Conservation (phyloP, 2,888 invertebrate species). For the Panorpa germanica region DNA sequence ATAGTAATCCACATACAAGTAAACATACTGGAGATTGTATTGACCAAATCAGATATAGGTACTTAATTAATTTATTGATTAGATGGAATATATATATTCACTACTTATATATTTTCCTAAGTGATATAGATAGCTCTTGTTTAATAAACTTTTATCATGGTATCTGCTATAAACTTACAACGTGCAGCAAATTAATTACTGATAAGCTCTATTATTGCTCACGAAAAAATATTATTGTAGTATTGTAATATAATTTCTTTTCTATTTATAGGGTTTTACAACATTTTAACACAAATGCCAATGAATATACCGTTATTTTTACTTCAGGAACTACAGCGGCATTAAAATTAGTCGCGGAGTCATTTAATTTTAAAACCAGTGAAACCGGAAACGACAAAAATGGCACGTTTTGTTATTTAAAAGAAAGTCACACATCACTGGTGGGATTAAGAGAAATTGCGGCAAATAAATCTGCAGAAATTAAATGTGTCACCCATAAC, state of each 20-base stretch:
- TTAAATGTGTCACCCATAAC: constrained; percentile 35
- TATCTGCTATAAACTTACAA: constrained; percentile 1
- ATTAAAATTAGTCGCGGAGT: constrained; percentile 66
- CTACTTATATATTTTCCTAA: too few relatives aligned
- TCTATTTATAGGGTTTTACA: constrained; percentile 44
- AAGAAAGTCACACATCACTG: constrained; percentile 92
- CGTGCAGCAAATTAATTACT: too few relatives aligned
- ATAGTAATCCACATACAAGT: constrained; percentile 85
- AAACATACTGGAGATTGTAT: constrained; percentile 65
- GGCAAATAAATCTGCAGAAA: constrained; percentile 28
- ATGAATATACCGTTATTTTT: constrained; percentile 76
- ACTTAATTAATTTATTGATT: too few relatives aligned
- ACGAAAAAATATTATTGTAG: constrained; percentile 8
- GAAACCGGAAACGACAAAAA: constrained; percentile 16
- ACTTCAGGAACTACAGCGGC: constrained; percentile 87
- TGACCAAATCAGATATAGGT: constrained; percentile 67
- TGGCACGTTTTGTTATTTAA: constrained; percentile 59
- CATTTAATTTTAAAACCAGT: constrained; percentile 39
- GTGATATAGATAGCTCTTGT: constrained; percentile 13
- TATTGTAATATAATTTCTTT: constrained; percentile 10
- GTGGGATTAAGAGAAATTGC: constrained; percentile 76
- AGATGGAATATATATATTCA: too few relatives aligned
- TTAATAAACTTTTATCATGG: constrained; percentile 2
- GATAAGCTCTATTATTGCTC: constrained; percentile 5
- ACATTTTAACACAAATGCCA: constrained; percentile 62